Conservation (phyloP, 2,888 invertebrate species). For the Thalpophila matura region DNA sequence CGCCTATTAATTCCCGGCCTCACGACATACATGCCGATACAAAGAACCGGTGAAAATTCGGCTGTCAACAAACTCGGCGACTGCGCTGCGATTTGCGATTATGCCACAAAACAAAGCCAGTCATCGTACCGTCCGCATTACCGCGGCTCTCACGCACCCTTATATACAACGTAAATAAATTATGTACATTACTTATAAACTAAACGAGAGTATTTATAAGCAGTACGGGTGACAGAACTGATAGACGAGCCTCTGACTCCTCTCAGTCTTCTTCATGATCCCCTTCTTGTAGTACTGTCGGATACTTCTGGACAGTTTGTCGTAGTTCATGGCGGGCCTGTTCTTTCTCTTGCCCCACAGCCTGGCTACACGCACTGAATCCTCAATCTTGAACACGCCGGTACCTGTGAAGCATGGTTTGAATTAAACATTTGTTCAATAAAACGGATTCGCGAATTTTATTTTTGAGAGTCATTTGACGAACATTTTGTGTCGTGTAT, state of each 20-base stretch:
- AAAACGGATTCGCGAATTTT: constrained; percentile 57
- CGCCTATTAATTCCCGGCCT: constrained; percentile 73
- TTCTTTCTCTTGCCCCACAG: constrained; percentile 99
- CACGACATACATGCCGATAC: constrained; percentile 67
- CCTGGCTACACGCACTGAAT: constrained; percentile 98
- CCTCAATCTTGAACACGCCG: constrained; percentile 99
- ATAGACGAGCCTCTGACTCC: constrained; percentile 99
- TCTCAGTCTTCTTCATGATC: constrained; percentile 99
- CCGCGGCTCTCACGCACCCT: constrained; percentile 82
- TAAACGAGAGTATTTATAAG: constrained; percentile 90
- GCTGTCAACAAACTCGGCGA: constrained; percentile 72
- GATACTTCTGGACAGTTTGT: constrained; percentile 99
- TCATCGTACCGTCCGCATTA: constrained; percentile 84
- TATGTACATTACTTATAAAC: constrained; percentile 74
- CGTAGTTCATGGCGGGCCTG: constrained; percentile 99
- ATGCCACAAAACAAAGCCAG: constrained; percentile 80
- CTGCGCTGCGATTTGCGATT: constrained; percentile 80
- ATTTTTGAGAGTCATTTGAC: constrained; percentile 63
- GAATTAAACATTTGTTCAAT: constrained; percentile 78
- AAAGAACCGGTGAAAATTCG: constrained; percentile 71
- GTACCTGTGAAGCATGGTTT: constrained; percentile 88
- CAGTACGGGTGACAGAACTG: constrained; percentile 99
- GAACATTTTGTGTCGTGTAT: constrained; percentile 38
- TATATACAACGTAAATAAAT: constrained; percentile 76
- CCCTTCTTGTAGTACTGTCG: constrained; percentile 99